Evolutionary conservation across 2,888 invertebrate genomes (phyloP).

Genomic region (Dynastes tityus): DNA sequence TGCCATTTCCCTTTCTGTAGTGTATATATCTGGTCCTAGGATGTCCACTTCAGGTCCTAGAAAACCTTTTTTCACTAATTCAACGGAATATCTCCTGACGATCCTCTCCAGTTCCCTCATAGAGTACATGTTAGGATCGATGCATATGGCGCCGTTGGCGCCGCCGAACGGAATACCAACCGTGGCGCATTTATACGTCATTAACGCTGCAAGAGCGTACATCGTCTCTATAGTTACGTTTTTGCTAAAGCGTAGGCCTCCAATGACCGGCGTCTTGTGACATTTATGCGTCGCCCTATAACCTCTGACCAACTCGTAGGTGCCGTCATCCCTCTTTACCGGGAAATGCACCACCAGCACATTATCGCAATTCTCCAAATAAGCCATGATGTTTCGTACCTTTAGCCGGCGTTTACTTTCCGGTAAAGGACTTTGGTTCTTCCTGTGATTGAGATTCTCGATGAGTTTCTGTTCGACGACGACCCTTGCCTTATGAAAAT

Average conservation of each 20-base stretch:
- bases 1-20: constrained; percentile 86
- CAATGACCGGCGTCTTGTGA: constrained; percentile 77
- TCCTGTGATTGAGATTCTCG: constrained; percentile 70
- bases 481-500: constrained; percentile 77
- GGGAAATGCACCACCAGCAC: constrained; percentile 81
- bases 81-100: constrained; percentile 80
- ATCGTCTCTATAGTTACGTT: constrained; percentile 81
- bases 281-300: constrained; percentile 84
- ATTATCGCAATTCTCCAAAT: constrained; percentile 80
- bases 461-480: constrained; percentile 73
- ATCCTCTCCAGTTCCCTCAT: constrained; percentile 84
- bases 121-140: constrained; percentile 82
- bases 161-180: constrained; percentile 88
- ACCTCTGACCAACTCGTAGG: constrained; percentile 80
- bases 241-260: constrained; percentile 60
- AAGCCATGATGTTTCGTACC: constrained; percentile 77
- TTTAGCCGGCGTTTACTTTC: constrained; percentile 76
- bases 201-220: constrained; percentile 85
- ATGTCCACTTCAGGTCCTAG: constrained; percentile 85
- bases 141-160: constrained; percentile 81
- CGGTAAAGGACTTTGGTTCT: constrained; percentile 61
- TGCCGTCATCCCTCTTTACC: constrained; percentile 79
- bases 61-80: constrained; percentile 73
- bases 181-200: constrained; percentile 89
- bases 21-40: constrained; percentile 87